phyloP scores from a whole-genome alignment of 1,140 invertebrate genomes.

The Conus ventricosus region DNA sequence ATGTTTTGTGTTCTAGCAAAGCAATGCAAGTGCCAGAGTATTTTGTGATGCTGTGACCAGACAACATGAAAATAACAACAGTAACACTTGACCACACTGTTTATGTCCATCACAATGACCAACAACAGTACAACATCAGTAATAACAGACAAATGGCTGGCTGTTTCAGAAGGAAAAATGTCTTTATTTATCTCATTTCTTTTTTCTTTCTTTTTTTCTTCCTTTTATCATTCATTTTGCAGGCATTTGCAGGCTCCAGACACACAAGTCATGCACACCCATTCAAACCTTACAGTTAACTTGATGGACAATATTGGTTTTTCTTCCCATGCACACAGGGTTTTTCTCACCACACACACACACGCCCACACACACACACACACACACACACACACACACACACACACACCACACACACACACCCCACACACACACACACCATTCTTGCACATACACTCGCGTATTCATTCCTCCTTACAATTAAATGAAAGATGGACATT shows the following conservation, averaged over 20 bases:
- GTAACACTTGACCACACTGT: neutral
- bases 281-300: neutral
- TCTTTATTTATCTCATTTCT: neutral
- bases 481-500: no score
- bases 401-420: no score
- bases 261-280: neutral
- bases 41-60: no score
- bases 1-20: no score
- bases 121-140: neutral
- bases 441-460: no score
- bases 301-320: neutral
- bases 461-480: no score
- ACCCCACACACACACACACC: neutral
- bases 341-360: neutral
- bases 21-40: no score
- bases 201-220: neutral
- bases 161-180: neutral
- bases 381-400: neutral
- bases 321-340: no score
- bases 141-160: neutral
- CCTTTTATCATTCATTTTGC: no score
- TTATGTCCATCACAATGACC: neutral
- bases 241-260: neutral
- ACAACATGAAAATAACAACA: no score
- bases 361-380: neutral